Conservation (phyloP, 2,797 vertebrate genomes). For the Ctenochaetus hawaiiensis region DNA sequence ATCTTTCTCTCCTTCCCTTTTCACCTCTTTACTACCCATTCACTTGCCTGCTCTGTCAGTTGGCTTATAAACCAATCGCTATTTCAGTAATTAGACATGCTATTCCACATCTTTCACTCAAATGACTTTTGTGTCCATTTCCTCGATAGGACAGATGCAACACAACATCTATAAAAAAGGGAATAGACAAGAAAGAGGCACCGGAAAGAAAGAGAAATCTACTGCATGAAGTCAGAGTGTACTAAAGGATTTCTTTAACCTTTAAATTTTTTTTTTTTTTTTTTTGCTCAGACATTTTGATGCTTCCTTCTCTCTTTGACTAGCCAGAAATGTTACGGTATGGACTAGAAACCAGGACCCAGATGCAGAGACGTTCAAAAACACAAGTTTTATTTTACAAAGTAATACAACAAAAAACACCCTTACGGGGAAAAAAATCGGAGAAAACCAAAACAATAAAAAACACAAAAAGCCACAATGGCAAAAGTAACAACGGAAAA, state of each 20-base stretch:
- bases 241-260: constrained; percentile 32
- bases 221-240: constrained; percentile 4
- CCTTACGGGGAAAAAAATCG: too few species aligned
- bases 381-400: too few species aligned
- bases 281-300: too few species aligned
- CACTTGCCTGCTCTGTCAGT: constrained; percentile 59
- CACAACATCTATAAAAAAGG: background rate
- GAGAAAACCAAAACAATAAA: too few species aligned
- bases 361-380: too few species aligned
- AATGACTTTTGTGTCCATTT: constrained; percentile 48
- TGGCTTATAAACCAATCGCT: constrained; percentile 42
- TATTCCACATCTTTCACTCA: constrained; percentile 47
- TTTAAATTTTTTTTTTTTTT: background rate
- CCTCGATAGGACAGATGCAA: constrained; percentile 1
- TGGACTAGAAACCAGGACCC: too few species aligned
- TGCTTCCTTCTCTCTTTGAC: too few species aligned
- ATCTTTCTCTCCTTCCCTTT: constrained; percentile 69
- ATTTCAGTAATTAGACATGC: constrained; percentile 54
- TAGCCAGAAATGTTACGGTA: too few species aligned
- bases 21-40: constrained; percentile 74
- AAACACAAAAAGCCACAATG: too few species aligned
- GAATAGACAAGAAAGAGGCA: background rate
- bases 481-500: too few species aligned
- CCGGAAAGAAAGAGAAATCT: background rate
- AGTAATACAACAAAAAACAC: too few species aligned